These are phyloP conservation scores for Pituophis catenifer DNA, from an alignment of 2,113 vertebrate species.

Conservation along the genomic window DNA sequence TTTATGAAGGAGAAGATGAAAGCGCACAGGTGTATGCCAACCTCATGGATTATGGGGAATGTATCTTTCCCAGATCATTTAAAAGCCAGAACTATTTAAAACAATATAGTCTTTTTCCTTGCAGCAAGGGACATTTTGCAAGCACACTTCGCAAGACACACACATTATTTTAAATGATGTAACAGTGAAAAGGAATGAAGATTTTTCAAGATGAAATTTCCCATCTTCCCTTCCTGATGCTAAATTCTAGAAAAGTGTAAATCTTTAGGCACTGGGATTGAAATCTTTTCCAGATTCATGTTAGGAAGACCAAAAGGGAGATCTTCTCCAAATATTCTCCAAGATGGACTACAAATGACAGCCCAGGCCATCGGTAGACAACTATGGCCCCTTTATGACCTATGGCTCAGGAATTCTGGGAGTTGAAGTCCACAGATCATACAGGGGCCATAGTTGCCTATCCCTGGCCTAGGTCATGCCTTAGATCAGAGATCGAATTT, in stretches of 20 bases:
- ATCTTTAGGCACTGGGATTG: background rate
- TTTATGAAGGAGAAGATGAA: background rate
- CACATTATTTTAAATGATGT: background rate
- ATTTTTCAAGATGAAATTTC: background rate
- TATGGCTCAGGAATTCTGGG: background rate
- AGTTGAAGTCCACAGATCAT: too few relatives aligned
- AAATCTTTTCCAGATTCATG: background rate
- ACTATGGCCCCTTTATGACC: background rate
- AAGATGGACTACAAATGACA: background rate
- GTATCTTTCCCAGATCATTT: background rate
- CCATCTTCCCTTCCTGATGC: background rate
- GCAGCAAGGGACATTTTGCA: background rate
- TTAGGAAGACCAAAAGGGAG: background rate
- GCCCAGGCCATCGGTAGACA: background rate
- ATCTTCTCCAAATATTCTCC: background rate
- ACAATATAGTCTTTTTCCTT: background rate
- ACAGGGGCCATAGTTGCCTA: too few relatives aligned
- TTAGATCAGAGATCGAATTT: background rate
- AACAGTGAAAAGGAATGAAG: background rate
- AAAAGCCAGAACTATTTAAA: background rate
- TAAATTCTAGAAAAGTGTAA: background rate
- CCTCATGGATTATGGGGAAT: background rate
- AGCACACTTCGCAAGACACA: background rate
- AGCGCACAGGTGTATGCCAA: background rate
- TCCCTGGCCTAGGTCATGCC: background rate